Conservation (phyloP, 1,140 invertebrate genomes). For the Hyphantria cunea region DNA sequence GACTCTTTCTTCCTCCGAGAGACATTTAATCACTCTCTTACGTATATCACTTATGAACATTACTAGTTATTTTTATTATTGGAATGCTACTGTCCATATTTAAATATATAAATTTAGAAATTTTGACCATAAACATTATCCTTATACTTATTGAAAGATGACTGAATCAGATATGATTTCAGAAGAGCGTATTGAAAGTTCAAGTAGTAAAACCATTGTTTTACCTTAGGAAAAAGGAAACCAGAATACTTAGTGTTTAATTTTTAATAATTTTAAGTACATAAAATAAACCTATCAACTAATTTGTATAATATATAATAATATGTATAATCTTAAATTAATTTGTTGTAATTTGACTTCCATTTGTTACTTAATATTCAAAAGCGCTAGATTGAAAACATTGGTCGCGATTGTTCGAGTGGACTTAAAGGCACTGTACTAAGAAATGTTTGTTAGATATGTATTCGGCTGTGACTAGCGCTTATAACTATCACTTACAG, state of each 20-base stretch:
- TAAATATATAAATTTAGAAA: too few species aligned
- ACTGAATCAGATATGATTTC: too few species aligned
- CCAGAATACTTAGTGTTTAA: constrained; percentile 64
- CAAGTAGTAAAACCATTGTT: too few species aligned
- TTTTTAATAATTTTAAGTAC: constrained; percentile 81
- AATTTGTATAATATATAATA: constrained; percentile 82
- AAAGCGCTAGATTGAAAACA: constrained; percentile 69
- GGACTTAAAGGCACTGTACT: constrained; percentile 66
- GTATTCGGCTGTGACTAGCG: constrained; percentile 69
- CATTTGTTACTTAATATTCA: constrained; percentile 72
- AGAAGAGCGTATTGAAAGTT: too few species aligned
- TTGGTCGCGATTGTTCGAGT: constrained; percentile 60
- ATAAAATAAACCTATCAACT: constrained; percentile 80
- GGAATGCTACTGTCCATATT: too few species aligned
- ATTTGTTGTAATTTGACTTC: constrained; percentile 79
- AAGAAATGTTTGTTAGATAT: constrained; percentile 58
- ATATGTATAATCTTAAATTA: constrained; percentile 81
- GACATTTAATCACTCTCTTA: too few species aligned
- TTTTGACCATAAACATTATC: too few species aligned
- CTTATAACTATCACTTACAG: constrained; percentile 76
- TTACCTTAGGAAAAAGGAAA: constrained; percentile 29
- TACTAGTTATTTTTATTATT: too few species aligned
- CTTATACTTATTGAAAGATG: too few species aligned
- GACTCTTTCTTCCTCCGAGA: too few species aligned
- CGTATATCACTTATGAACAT: too few species aligned